A percentile compares a stretch with the other conserved stretches of the same genome.
Conservation (phyloP, 2,888 invertebrate species). For the Dynastes grantii region DNA sequence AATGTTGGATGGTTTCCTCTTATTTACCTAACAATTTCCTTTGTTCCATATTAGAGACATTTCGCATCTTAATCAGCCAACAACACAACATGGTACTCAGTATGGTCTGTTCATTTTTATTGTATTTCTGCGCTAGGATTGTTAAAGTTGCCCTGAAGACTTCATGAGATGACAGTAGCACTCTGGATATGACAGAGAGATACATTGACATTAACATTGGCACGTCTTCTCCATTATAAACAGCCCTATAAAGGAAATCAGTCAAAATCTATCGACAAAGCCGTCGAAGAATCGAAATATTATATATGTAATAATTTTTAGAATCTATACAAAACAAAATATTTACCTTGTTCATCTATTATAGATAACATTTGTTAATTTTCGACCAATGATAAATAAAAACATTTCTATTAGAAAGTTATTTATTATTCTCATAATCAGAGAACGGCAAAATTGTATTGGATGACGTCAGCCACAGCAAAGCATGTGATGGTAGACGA, state of each 20-base stretch:
- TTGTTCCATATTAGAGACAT: constrained; percentile 84
- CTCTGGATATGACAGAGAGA: constrained; percentile 84
- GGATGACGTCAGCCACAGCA: no score
- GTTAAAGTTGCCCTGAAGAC: constrained; percentile 77
- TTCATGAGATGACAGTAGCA: constrained; percentile 80
- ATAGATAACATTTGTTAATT: no score
- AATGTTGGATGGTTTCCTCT: neutral
- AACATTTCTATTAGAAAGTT: no score
- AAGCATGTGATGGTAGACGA: no score
- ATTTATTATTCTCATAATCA: no score
- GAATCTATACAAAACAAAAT: no score
- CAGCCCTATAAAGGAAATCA: constrained; percentile 71
- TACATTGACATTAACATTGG: constrained; percentile 85
- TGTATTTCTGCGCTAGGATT: constrained; percentile 70
- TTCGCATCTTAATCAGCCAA: constrained; percentile 86
- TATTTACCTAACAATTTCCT: constrained; percentile 84
- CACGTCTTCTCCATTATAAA: constrained; percentile 80
- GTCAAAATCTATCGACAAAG: neutral
- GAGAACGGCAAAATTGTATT: no score
- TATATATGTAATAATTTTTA: no score
- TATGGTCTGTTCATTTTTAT: constrained; percentile 76
- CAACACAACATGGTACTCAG: constrained; percentile 81
- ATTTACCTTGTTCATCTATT: no score
- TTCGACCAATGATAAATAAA: no score
- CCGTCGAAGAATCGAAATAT: no score